Percentiles rank a stretch among this genome's conserved stretches.
Conservation (phyloP, 2,113 vertebrate species). For the Hipposideros armiger region DNA sequence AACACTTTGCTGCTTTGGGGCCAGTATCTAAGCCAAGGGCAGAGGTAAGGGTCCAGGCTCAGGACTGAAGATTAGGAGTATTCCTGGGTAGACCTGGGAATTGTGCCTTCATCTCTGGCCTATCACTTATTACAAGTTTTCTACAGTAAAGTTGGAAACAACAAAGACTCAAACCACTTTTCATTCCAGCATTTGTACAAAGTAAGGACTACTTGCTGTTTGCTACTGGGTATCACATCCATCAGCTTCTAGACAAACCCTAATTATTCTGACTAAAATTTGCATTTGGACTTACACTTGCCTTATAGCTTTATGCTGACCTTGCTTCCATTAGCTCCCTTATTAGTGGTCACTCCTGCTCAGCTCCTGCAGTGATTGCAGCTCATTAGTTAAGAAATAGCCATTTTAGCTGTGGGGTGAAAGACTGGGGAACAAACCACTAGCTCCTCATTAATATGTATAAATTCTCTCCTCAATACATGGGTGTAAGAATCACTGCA, state of each 20-base stretch:
- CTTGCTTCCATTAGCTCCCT: not conserved
- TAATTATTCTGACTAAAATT: not conserved
- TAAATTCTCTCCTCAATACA: not conserved
- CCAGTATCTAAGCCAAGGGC: not conserved
- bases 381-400: not conserved
- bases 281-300: not conserved
- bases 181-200: not conserved
- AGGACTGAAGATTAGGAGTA: not conserved
- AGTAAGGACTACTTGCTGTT: not conserved
- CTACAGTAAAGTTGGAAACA: not conserved
- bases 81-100: not conserved
- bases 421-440: not conserved
- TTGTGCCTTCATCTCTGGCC: not conserved
- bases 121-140: not conserved
- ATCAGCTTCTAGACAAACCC: not conserved
- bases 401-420: not conserved
- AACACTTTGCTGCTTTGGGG: not conserved
- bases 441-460: not conserved
- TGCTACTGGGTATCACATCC: not conserved
- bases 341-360: not conserved
- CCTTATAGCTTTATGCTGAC: not conserved
- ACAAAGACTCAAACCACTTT: not conserved
- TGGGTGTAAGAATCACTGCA: not conserved
- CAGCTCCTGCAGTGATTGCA: not conserved
- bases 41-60: not conserved